These are phyloP conservation scores for Cepaea hortensis DNA, from an alignment of 2,888 invertebrate species.

Conservation along the genomic window DNA sequence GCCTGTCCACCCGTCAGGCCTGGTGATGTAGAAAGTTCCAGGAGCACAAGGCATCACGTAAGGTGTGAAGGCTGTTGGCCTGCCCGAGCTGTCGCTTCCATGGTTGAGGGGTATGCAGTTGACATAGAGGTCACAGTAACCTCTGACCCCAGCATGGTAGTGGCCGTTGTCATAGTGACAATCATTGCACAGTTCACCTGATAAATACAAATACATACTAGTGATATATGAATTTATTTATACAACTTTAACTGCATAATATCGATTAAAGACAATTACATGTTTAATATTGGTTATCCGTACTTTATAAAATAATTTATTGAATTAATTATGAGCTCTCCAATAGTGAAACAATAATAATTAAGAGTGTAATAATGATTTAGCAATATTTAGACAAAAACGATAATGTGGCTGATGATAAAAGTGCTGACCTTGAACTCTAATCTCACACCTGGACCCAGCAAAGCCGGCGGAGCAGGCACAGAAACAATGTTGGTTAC, in stretches of 20 bases:
- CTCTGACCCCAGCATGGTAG: constrained; percentile 49
- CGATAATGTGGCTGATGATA: neutral
- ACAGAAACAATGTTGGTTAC: constrained; percentile 52
- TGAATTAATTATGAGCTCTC: too few species aligned
- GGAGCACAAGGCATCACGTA: constrained; percentile 47
- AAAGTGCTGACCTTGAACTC: constrained; percentile 41
- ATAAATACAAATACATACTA: neutral
- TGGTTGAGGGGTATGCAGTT: constrained; percentile 42
- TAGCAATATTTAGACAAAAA: neutral
- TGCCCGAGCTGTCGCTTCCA: neutral
- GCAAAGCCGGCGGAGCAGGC: constrained; percentile 39
- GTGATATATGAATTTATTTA: neutral
- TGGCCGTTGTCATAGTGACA: constrained; percentile 51
- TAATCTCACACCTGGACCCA: constrained; percentile 51
- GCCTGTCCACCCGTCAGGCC: constrained; percentile 38
- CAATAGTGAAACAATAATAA: too few species aligned
- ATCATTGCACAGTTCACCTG: constrained; percentile 53
- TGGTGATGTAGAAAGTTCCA: constrained; percentile 48
- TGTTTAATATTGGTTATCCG: too few species aligned
- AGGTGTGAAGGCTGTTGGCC: constrained; percentile 21
- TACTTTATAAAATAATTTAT: too few species aligned
- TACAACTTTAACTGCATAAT: too few species aligned
- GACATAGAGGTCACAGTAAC: constrained; percentile 53
- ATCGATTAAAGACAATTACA: too few species aligned
- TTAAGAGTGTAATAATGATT: too few species aligned